phyloP scores from a whole-genome alignment of 2,113 vertebrate genomes.

The Mystacornis crossleyi region DNA sequence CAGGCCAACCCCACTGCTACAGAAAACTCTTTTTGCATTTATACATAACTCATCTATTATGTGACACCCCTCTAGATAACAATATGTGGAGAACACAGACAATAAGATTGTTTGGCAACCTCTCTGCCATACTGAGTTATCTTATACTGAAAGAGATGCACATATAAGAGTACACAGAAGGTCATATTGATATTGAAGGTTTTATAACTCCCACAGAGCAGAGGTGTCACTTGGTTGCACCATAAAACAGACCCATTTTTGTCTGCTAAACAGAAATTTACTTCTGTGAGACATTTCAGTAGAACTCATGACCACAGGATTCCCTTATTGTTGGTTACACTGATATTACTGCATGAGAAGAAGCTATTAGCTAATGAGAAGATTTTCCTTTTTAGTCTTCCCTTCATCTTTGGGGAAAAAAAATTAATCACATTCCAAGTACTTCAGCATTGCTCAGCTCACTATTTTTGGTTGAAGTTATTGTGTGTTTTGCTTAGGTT shows the following conservation, averaged over 20 bases:
- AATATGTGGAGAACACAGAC: background rate
- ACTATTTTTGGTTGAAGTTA: background rate
- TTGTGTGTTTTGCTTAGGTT: slow-evolving; percentile 1
- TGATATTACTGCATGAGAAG: background rate
- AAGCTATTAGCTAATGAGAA: slow-evolving; percentile 9
- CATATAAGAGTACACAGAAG: background rate
- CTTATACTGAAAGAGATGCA: background rate
- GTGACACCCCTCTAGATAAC: background rate
- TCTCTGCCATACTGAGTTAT: background rate
- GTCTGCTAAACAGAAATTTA: background rate
- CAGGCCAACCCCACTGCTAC: too few relatives aligned
- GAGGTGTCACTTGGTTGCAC: slow-evolving; percentile 16
- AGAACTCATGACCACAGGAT: background rate
- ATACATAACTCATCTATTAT: background rate
- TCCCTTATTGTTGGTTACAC: background rate
- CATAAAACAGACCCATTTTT: background rate
- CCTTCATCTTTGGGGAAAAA: background rate
- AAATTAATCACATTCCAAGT: background rate
- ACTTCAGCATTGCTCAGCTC: background rate
- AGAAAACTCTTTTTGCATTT: background rate
- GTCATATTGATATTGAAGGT: background rate
- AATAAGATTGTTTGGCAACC: background rate
- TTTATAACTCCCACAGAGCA: slow-evolving; percentile 2
- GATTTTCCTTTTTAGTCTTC: background rate
- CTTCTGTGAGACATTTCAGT: background rate